phyloP scores from a whole-genome alignment of 2,888 invertebrate genomes.

The Blera fallax region DNA sequence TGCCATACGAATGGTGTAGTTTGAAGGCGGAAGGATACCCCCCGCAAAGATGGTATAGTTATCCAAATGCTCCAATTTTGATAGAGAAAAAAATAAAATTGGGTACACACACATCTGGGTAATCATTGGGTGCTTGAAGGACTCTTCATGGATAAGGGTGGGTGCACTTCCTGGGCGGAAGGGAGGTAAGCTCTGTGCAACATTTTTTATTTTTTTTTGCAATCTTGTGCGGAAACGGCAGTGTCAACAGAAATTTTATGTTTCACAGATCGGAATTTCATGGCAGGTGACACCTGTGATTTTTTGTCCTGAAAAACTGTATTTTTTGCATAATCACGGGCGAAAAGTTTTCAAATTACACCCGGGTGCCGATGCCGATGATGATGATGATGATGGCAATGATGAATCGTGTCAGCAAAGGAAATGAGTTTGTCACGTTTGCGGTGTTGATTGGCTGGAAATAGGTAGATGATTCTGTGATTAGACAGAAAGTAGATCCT shows the following conservation, averaged over 20 bases:
- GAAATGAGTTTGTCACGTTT: conserved; percentile 56
- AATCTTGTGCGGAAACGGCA: conserved; percentile 14
- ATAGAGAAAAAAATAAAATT: conserved; percentile 61
- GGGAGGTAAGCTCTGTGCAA: neutral
- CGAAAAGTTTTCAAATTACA: conserved; percentile 65
- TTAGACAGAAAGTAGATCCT: neutral
- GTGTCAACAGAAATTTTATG: conserved; percentile 53
- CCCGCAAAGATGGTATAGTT: conserved; percentile 1
- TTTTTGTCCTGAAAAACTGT: conserved; percentile 24
- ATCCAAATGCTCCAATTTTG: conserved; percentile 56
- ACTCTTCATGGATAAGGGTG: neutral
- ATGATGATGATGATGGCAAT: no score
- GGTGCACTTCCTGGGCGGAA: neutral
- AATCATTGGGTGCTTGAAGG: conserved; percentile 34
- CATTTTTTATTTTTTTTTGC: neutral
- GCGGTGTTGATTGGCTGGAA: conserved; percentile 31
- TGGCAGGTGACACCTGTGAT: conserved; percentile 66
- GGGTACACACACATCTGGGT: conserved; percentile 10
- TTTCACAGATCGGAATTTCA: conserved; percentile 60
- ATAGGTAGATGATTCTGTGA: conserved; percentile 1
- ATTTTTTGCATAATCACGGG: conserved; percentile 48
- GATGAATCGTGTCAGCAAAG: conserved; percentile 47
- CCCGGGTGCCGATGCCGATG: conserved; percentile 52
- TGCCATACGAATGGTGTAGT: neutral
- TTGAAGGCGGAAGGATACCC: conserved; percentile 32